A percentile compares a stretch with the other conserved stretches of the same genome.
These are phyloP conservation scores for Forbesichthys papilliferus DNA, from an alignment of 2,113 vertebrate species.

Conservation along the genomic window DNA sequence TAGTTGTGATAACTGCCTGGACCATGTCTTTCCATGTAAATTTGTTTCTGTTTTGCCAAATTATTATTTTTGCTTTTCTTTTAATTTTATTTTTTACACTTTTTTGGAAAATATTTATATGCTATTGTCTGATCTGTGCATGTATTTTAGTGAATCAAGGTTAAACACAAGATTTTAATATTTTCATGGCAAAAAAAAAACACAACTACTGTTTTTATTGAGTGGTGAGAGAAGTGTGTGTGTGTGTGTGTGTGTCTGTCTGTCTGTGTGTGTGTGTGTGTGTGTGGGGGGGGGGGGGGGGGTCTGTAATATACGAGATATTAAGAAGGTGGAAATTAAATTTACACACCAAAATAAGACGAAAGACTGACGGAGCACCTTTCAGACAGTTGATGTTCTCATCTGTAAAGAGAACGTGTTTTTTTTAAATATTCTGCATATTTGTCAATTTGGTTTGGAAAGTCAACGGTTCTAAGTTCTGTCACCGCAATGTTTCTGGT, in stretches of 20 bases:
- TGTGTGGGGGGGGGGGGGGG: conserved; percentile 77
- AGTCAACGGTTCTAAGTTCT: conserved; percentile 50
- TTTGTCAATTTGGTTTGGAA: conserved; percentile 64
- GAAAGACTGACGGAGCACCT: conserved; percentile 93
- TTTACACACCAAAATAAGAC: conserved; percentile 91
- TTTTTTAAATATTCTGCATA: conserved; percentile 61
- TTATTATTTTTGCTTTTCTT: conserved; percentile 75
- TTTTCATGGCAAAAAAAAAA: conserved; percentile 75
- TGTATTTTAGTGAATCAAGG: conserved; percentile 91
- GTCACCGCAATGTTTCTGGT: conserved; percentile 58
- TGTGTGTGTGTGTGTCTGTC: background rate
- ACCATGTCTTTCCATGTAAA: conserved; percentile 84
- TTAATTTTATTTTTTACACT: conserved; percentile 49
- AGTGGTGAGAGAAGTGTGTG: conserved; percentile 77
- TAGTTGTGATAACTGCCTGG: conserved; percentile 91
- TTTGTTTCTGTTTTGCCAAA: conserved; percentile 79
- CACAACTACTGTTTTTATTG: conserved; percentile 80
- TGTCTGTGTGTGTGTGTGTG: conserved; percentile 9
- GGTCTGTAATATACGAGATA: conserved; percentile 82
- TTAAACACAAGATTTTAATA: conserved; percentile 83
- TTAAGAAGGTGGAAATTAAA: conserved; percentile 87
- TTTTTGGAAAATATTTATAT: conserved; percentile 81
- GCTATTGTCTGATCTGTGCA: conserved; percentile 83
- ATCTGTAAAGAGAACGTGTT: conserved; percentile 73
- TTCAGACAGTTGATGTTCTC: conserved; percentile 69